Base-by-base conservation (phyloP, 2,888 invertebrate species). In the Drosophila prostipennis region DNA sequence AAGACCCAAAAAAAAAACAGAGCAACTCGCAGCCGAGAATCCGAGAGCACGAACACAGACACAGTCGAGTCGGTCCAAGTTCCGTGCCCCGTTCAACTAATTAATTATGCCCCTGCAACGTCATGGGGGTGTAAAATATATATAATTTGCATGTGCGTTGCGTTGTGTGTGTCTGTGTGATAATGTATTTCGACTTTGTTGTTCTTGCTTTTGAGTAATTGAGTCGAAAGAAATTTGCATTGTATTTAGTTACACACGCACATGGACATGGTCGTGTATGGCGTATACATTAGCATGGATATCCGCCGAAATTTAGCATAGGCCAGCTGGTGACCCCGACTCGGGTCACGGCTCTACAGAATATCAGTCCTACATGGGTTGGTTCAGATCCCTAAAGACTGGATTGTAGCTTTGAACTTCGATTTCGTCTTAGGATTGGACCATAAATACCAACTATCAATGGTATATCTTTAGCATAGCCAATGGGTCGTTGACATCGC, bases 231-330 rank as follows among this genome's bases (percentile, higher is more conserved):
- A 86, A 82, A 82, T 82, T 82, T 88, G 82, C 82, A 88, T 82
- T 82, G 89, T 88, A 82, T 82, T 86, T 86, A 78, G 89, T 82
- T 82, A 88, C 89, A 77, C 89, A 82, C 89, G 89, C 82, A 82
- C 65, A 86, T 61, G 82, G 23, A 11, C 34, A 42, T 55, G 29
- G 29, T 29, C 29, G 52, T 52, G 32, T 42, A 32, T 10, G 39
- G 29, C 45, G 49, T 43, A 57, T 43, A 71, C 37, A 68, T 68
- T 68, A 70, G 71, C 57, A 45, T 51, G 48, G 26, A 57, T 56
- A 70, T 70, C 40, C 39, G 13, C 14, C 16, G 39, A 52, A 36
- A 26, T 36, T 10, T n/a, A 13, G 7, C 26, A 43, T 14, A 37
- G 59, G 16, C 37, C 69, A 45, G 55, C 32, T 54, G 70, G 29